Evolutionary conservation across 2,888 invertebrate species (phyloP).

Genomic region (Athrips mouffetella): DNA sequence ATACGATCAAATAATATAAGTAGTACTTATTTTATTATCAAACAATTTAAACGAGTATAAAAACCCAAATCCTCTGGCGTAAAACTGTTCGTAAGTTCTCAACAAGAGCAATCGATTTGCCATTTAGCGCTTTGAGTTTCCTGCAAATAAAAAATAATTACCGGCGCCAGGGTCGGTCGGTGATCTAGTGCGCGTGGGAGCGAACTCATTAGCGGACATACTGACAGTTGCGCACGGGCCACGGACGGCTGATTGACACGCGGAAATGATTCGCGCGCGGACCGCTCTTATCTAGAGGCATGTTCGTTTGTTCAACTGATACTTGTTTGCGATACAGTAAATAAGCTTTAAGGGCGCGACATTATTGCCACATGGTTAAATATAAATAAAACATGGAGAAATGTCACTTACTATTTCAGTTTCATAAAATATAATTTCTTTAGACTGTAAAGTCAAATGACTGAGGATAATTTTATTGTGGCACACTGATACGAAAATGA

Average conservation of each 20-base stretch:
- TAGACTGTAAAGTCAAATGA: no score
- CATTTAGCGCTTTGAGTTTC: slow-evolving; percentile 13
- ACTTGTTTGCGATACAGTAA: slow-evolving; percentile 38
- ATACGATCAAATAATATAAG: no score
- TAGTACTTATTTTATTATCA: no score
- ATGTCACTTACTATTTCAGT: no score
- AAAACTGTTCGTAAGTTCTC: no score
- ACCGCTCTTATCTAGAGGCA: slow-evolving; percentile 45
- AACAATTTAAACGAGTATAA: no score
- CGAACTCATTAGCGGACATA: slow-evolving; percentile 68
- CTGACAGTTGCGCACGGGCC: slow-evolving; percentile 27
- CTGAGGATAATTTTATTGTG: no score
- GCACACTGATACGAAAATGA: no score
- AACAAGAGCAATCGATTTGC: slow-evolving; percentile 3
- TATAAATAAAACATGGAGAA: no score
- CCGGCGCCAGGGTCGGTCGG: neutral
- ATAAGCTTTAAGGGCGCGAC: neutral
- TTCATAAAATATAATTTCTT: no score
- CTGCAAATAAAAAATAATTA: slow-evolving; percentile 28
- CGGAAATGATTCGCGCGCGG: slow-evolving; percentile 64
- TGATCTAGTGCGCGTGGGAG: slow-evolving; percentile 40
- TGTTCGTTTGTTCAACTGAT: slow-evolving; percentile 54
- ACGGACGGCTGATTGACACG: slow-evolving; percentile 56
- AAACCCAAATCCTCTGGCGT: no score
- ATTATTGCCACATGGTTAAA: neutral